A percentile compares a stretch with the other conserved stretches of the same genome.
Conservation (phyloP, 2,888 invertebrate species). For the Cetonia aurata region DNA sequence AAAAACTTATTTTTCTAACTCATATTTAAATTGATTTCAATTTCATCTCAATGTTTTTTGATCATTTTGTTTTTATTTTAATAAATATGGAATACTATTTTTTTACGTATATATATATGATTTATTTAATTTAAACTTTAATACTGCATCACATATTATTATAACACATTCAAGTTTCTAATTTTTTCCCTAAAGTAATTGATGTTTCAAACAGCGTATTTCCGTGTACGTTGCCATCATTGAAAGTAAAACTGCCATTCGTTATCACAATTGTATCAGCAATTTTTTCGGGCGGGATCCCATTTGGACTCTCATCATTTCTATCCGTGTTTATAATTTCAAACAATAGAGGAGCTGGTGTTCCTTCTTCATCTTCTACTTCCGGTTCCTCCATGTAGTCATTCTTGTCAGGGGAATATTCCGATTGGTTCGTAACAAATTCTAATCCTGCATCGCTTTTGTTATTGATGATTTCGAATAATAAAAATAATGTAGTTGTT, state of each 20-base stretch:
- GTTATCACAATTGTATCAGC: slow-evolving; percentile 9
- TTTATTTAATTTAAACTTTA: too few relatives aligned
- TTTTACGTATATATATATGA: too few relatives aligned
- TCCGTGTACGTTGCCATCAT: slow-evolving; percentile 14
- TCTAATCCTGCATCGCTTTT: background rate
- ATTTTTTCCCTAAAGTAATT: slow-evolving; percentile 24
- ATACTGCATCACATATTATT: too few relatives aligned
- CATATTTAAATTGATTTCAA: too few relatives aligned
- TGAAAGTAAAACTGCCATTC: slow-evolving; percentile 25
- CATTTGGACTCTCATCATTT: background rate
- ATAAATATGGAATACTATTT: too few relatives aligned
- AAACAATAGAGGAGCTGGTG: background rate
- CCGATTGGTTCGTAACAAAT: background rate
- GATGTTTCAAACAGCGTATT: slow-evolving; percentile 21
- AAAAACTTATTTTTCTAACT: too few relatives aligned
- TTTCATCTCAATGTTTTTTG: too few relatives aligned
- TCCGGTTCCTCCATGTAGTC: background rate
- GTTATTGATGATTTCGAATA: background rate
- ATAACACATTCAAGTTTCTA: too few relatives aligned
- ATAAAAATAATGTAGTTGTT: background rate
- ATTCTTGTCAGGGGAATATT: background rate
- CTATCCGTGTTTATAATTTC: slow-evolving; percentile 6
- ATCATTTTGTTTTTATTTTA: too few relatives aligned
- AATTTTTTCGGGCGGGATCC: background rate
- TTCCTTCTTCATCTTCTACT: background rate